Conservation (phyloP, 1,140 invertebrate genomes). For the Bombus cullumanus region DNA sequence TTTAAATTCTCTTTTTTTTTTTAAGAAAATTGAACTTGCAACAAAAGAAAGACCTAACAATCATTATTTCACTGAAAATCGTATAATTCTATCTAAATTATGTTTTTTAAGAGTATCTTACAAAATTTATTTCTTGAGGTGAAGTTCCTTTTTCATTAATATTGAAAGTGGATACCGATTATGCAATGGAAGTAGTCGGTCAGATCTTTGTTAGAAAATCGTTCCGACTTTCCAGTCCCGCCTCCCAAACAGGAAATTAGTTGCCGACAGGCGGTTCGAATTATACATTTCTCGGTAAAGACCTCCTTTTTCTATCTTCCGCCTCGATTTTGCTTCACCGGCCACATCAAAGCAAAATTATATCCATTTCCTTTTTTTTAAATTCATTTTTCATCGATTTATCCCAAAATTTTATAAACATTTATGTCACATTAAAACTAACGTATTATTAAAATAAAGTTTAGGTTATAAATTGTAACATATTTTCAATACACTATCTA, state of each 20-base stretch:
- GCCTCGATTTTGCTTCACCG: constrained; percentile 51
- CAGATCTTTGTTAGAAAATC: constrained; percentile 42
- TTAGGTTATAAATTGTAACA: background rate
- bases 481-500: background rate
- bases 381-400: background rate
- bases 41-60: background rate
- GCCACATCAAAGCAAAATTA: constrained; percentile 43
- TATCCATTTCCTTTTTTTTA: background rate
- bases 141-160: background rate
- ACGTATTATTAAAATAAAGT: background rate
- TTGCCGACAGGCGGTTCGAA: constrained; percentile 69
- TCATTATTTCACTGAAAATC: background rate
- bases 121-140: background rate
- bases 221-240: constrained; percentile 34
- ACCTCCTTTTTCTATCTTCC: constrained; percentile 48
- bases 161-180: background rate
- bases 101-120: background rate
- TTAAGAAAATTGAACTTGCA: background rate
- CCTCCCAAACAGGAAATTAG: constrained; percentile 68
- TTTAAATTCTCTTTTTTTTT: background rate
- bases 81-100: background rate
- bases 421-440: background rate
- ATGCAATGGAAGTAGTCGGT: background rate
- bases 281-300: constrained; percentile 65
- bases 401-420: background rate